Conservation (phyloP, 64 coral and sea anemone species). For the Porites lutea region DNA sequence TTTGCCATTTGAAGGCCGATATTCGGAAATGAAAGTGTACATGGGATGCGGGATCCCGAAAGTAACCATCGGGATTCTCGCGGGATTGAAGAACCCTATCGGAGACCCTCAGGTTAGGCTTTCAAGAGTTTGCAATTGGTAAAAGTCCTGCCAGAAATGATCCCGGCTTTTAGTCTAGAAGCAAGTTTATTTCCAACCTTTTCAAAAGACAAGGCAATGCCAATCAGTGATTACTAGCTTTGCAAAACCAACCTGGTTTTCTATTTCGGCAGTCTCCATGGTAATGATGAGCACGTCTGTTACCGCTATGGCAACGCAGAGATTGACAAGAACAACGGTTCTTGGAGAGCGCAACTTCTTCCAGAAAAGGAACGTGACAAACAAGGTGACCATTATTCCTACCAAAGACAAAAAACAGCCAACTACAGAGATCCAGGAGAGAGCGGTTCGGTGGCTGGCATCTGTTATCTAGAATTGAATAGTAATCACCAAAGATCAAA, state of each 20-base stretch:
- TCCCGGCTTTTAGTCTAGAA: no score
- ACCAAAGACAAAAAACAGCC: neutral
- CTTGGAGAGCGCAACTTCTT: slow-evolving; percentile 17
- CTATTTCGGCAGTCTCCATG: neutral
- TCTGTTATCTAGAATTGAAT: neutral
- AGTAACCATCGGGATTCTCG: no score
- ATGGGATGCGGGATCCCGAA: no score
- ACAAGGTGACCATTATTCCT: neutral
- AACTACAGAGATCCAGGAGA: neutral
- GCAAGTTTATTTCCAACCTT: no score
- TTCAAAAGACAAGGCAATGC: no score
- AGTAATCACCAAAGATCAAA: neutral
- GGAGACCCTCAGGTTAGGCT: no score
- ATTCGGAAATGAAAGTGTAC: no score
- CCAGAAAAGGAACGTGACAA: slow-evolving; percentile 6
- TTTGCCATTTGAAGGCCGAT: no score
- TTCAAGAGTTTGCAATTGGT: no score
- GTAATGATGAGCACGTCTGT: neutral
- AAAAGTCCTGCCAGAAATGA: no score
- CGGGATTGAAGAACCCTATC: no score
- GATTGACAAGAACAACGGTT: slow-evolving; percentile 48
- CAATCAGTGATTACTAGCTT: neutral
- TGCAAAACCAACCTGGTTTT: neutral
- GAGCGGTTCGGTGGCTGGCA: neutral
- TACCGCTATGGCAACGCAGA: slow-evolving; percentile 57